These are phyloP conservation scores for Brachionus angularis DNA, from an alignment of 1,140 invertebrate species.

Conservation along the genomic window DNA sequence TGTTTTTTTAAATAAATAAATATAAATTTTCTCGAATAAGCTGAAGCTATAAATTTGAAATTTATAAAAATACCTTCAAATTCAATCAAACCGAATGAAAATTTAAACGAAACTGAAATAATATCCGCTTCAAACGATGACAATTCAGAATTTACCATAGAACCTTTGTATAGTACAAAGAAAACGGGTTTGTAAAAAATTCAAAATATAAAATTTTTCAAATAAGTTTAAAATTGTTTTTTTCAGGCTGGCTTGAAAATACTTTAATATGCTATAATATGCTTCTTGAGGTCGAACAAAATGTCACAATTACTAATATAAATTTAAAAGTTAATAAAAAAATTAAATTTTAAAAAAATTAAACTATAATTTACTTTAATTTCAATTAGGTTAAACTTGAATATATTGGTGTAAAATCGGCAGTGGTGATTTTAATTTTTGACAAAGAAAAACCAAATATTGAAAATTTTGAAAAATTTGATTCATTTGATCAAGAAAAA, in stretches of 20 bases:
- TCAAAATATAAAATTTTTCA: not conserved
- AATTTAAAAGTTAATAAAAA: not conserved
- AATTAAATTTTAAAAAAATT: too few relatives aligned
- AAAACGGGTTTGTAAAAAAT: too few relatives aligned
- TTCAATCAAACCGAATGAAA: too few relatives aligned
- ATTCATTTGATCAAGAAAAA: slow-evolving; percentile 11
- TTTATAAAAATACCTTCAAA: not conserved
- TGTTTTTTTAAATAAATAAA: too few relatives aligned
- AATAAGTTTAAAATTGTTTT: not conserved
- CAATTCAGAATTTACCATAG: not conserved
- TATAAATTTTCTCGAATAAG: too few relatives aligned
- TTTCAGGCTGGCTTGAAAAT: not conserved
- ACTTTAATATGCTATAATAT: not conserved
- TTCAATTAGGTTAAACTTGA: not conserved
- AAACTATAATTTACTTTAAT: too few relatives aligned
- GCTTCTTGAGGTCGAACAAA: not conserved
- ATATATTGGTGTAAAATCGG: slow-evolving; percentile 12
- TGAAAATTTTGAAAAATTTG: slow-evolving; percentile 4
- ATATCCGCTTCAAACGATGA: not conserved
- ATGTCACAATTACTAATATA: slow-evolving; percentile 22
- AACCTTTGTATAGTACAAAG: not conserved
- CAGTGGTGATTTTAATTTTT: not conserved
- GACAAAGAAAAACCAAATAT: slow-evolving; percentile 11
- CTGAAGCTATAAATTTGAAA: not conserved
- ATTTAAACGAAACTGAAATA: slow-evolving; percentile 29